Base-by-base conservation (phyloP, 2,113 vertebrate genomes). In the Cyanoramphus novaezelandiae region DNA sequence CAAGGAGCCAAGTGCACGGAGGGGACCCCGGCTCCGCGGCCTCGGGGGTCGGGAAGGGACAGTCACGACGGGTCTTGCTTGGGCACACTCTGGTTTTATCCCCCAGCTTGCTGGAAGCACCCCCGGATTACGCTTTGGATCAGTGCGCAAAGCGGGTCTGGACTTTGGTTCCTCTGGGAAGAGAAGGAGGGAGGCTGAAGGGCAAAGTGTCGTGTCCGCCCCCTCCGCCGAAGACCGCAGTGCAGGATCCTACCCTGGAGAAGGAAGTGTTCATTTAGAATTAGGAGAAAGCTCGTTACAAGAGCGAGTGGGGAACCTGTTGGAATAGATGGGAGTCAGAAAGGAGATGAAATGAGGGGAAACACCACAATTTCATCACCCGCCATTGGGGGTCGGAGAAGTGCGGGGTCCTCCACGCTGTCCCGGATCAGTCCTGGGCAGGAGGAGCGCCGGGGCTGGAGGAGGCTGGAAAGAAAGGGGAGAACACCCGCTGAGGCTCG, bases 11-110 rank as follows among this genome's bases (percentile, higher is more conserved):
- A 91, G 82, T 25, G 46, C 44, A 28, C 0, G 33, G 82, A 64
- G 20, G 3, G 3, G 35, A 49, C 49, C 33, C 33, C 0, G 49
- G 70, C n/a, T 37, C 47, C 2, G 21, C 8, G 27, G 46, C 35
- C 1, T 17, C 25, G 6, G 39, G 1, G 3, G 21, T 4, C 8
- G 2, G 6, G 33, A 19, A 8, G 29, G 52, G 11, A 6, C 2
- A 3, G 23, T 44, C 57, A 67, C 5, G 9, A 69, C 17, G 3
- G 5, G 19, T n/a, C 8, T 35, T 52, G 8, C n/a, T 28, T 7
- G 18, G 60, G n/a, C 10, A 33, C 37, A 9, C 0, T 1, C 13
- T 24, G 19, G 1, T 37, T 78, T 88, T 70, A 15, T 8, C 18
- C 35, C 63, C 8, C 1, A 3, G 11, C 9, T 62, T 4, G 3